Conservation (phyloP, 2,797 vertebrate genomes). For the Gorsachius magnificus region DNA sequence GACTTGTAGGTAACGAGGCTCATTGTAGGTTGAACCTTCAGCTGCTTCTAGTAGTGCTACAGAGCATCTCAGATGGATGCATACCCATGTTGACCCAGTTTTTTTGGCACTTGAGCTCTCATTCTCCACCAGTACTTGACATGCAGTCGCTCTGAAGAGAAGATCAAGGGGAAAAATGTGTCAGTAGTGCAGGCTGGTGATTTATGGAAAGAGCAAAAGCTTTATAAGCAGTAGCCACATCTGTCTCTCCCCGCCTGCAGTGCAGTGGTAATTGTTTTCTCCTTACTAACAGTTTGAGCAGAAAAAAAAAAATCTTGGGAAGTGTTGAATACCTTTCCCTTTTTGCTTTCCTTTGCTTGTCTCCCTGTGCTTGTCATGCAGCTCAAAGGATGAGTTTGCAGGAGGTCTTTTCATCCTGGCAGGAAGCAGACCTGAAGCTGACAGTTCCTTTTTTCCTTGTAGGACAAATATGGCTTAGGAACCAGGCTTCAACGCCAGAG, state of each 20-base stretch:
- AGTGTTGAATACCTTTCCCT: background rate
- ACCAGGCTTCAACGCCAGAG: slow-evolving; percentile 95
- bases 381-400: slow-evolving; percentile 44
- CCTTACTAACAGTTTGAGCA: background rate
- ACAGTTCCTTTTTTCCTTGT: slow-evolving; percentile 24
- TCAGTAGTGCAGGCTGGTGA: background rate
- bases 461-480: slow-evolving; percentile 98
- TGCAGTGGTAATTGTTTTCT: background rate
- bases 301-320: background rate
- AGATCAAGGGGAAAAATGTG: background rate
- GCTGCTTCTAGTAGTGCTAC: background rate
- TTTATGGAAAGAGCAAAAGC: background rate
- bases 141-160: background rate
- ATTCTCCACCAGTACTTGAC: background rate
- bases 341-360: slow-evolving; percentile 68
- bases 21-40: background rate
- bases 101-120: background rate
- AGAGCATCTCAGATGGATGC: background rate
- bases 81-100: background rate
- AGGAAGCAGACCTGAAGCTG: background rate
- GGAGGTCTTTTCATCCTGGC: slow-evolving; percentile 5
- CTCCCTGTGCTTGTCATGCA: slow-evolving; percentile 68
- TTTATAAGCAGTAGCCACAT: background rate
- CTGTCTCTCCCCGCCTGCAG: background rate
- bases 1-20: background rate